Percentiles rank a stretch among this genome's conserved stretches.
Evolutionary conservation across 2,888 invertebrate genomes (phyloP).

Genomic region (Protonemura montana): DNA sequence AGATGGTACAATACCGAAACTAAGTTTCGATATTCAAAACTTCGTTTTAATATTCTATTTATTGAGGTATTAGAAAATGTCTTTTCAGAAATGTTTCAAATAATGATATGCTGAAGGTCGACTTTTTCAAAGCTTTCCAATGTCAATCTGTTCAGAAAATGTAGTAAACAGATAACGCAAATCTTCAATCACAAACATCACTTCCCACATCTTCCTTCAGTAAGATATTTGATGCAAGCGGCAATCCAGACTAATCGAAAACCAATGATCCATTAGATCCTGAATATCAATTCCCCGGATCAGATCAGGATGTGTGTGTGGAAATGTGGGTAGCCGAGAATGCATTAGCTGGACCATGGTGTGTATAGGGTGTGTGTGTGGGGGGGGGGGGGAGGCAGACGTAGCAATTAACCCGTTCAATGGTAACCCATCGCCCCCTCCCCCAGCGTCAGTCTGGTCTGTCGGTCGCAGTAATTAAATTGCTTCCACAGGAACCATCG

Average conservation of each 20-base stretch:
- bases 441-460: slow-evolving; percentile 35
- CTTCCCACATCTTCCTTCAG: too few species aligned
- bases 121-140: too few species aligned
- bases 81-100: too few species aligned
- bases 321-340: slow-evolving; percentile 32
- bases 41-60: too few species aligned
- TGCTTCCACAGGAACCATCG: background rate
- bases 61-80: too few species aligned
- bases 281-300: background rate
- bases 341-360: slow-evolving; percentile 30
- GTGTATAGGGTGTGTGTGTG: background rate
- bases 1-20: too few species aligned
- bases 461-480: slow-evolving; percentile 38
- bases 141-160: too few species aligned
- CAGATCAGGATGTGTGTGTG: slow-evolving; percentile 13
- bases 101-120: too few species aligned
- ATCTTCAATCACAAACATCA: too few species aligned
- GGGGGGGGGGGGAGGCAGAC: slow-evolving; percentile 7
- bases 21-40: too few species aligned
- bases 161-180: too few species aligned
- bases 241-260: background rate
- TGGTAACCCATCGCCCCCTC: background rate
- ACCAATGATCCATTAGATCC: slow-evolving; percentile 15
- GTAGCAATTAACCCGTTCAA: slow-evolving; percentile 39
- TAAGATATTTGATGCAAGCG: background rate